A percentile compares a stretch with the other conserved stretches of the same genome.
phyloP scores from a whole-genome alignment of 2,888 invertebrate species.

The Scaptomyza reducta region DNA sequence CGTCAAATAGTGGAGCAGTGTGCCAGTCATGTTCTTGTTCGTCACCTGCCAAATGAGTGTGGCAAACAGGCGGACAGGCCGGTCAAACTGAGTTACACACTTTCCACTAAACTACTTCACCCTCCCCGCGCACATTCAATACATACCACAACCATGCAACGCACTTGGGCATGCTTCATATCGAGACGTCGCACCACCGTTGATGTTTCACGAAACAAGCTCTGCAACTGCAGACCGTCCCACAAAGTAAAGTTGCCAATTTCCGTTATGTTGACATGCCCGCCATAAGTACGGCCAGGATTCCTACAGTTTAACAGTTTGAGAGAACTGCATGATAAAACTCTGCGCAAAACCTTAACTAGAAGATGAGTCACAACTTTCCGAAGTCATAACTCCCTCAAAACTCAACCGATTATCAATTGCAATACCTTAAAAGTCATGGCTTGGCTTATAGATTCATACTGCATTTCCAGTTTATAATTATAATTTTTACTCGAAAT shows the following conservation, averaged over 20 bases:
- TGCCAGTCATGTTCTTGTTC: slow-evolving; percentile 82
- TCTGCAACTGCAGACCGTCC: slow-evolving; percentile 71
- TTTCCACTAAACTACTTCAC: background rate
- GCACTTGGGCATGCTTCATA: slow-evolving; percentile 86
- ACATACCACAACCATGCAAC: slow-evolving; percentile 86
- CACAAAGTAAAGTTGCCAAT: slow-evolving; percentile 85
- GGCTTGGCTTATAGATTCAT: no score
- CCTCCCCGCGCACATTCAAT: background rate
- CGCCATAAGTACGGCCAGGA: slow-evolving; percentile 86
- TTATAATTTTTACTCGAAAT: no score
- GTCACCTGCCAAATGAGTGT: slow-evolving; percentile 78
- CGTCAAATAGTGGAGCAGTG: slow-evolving; percentile 85
- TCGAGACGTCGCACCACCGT: slow-evolving; percentile 84
- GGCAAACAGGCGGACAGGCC: background rate
- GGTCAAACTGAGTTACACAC: background rate
- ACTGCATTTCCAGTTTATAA: no score
- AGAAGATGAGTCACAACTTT: no score
- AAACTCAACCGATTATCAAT: no score
- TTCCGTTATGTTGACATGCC: slow-evolving; percentile 84
- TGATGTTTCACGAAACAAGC: slow-evolving; percentile 78
- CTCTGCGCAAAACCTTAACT: no score
- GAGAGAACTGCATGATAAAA: background rate
- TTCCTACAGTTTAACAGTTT: slow-evolving; percentile 79
- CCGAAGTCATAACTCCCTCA: no score
- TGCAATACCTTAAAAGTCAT: no score